phyloP scores from a whole-genome alignment of 2,797 vertebrate genomes.

The Myioborus miniatus region DNA sequence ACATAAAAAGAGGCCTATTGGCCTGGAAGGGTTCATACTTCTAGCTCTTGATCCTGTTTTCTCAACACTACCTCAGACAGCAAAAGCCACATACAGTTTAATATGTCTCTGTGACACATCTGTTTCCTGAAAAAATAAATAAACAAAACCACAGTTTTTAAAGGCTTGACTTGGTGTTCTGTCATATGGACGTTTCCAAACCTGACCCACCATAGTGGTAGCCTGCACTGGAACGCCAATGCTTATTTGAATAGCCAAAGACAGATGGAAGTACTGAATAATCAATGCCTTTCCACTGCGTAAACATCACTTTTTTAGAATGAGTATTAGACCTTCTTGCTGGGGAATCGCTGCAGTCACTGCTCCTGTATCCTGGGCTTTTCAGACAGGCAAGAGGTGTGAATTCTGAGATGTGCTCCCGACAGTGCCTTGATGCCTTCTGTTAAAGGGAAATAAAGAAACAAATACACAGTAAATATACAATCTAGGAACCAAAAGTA shows the following conservation, averaged over 20 bases:
- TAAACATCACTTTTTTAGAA: conserved; percentile 85
- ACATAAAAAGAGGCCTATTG: conserved; percentile 49
- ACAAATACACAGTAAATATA: background rate
- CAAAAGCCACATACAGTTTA: conserved; percentile 48
- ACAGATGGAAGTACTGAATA: conserved; percentile 83
- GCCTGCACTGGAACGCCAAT: conserved; percentile 64
- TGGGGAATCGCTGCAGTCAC: conserved; percentile 73
- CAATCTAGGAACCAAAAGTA: background rate
- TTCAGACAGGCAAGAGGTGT: conserved; percentile 85
- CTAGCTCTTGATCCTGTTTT: conserved; percentile 56
- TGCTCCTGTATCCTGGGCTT: conserved; percentile 72
- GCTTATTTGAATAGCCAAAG: conserved; percentile 76
- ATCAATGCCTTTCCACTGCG: conserved; percentile 81
- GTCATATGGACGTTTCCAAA: conserved; percentile 86
- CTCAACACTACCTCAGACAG: conserved; percentile 56
- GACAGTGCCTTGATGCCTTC: conserved; percentile 80
- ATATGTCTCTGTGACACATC: conserved; percentile 45
- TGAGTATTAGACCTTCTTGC: conserved; percentile 81
- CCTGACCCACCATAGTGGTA: conserved; percentile 75
- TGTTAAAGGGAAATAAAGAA: conserved; percentile 63
- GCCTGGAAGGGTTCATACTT: conserved; percentile 41
- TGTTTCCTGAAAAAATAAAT: conserved; percentile 60
- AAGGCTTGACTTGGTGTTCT: conserved; percentile 75
- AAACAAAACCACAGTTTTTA: conserved; percentile 68
- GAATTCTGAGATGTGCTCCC: conserved; percentile 84